These are phyloP conservation scores for Ceratosolen fusciceps DNA, from an alignment of 1,140 invertebrate species.

Conservation along the genomic window DNA sequence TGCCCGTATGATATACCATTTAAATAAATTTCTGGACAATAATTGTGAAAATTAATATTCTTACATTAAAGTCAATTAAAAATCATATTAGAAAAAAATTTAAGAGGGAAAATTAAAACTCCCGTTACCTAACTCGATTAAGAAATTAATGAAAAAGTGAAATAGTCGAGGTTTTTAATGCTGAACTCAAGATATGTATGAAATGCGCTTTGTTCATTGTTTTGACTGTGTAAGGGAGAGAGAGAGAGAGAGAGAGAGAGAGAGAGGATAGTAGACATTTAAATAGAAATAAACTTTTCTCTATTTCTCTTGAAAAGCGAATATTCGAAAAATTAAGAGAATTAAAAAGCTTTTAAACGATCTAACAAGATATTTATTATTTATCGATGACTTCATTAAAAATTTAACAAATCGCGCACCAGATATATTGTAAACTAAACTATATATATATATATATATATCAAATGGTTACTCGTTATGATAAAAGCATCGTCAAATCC, in stretches of 20 bases:
- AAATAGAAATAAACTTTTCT: neutral
- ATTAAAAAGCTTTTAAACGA: neutral
- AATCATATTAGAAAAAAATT: neutral
- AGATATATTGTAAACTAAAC: too few relatives aligned
- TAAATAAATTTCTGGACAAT: too few relatives aligned
- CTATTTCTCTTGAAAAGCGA: neutral
- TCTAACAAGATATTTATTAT: neutral
- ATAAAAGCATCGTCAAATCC: too few relatives aligned
- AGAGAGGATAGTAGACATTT: neutral
- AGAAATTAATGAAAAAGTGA: too few relatives aligned
- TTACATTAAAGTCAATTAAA: neutral
- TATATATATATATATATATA: too few relatives aligned
- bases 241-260: neutral
- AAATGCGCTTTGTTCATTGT: neutral
- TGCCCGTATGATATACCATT: too few relatives aligned
- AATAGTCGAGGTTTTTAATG: neutral
- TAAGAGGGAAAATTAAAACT: neutral
- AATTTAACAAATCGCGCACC: too few relatives aligned
- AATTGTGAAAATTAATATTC: too few relatives aligned
- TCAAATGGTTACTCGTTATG: too few relatives aligned
- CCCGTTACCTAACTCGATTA: too few relatives aligned
- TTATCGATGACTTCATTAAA: neutral
- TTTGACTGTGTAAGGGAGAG: neutral
- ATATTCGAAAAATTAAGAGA: neutral
- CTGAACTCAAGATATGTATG: neutral